Conservation (phyloP, 2,113 vertebrate species). For the Saccopteryx bilineata region DNA sequence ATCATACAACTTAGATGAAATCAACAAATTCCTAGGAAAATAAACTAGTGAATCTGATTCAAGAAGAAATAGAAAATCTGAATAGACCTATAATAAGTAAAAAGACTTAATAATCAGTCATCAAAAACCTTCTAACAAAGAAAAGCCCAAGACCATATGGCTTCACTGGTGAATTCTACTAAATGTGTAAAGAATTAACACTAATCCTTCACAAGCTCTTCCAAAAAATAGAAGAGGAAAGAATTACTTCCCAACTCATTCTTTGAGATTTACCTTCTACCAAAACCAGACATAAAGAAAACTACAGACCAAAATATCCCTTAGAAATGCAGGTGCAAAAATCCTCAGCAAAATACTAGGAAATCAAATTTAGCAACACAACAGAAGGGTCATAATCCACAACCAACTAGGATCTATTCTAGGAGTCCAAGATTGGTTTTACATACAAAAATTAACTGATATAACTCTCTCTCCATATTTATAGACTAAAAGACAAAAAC, state of each 20-base stretch:
- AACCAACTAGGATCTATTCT: not conserved
- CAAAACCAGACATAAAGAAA: not conserved
- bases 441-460: no score
- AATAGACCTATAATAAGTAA: not conserved
- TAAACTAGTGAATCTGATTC: not conserved
- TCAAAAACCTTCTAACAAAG: not conserved
- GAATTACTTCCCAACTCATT: not conserved
- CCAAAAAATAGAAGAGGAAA: not conserved
- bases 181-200: not conserved
- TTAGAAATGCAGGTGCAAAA: conserved; percentile 1
- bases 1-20: not conserved
- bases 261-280: not conserved
- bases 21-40: not conserved
- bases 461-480: not conserved
- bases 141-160: not conserved
- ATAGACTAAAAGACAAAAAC: not conserved
- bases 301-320: not conserved
- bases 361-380: not conserved
- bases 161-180: not conserved
- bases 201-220: not conserved
- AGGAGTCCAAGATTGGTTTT: conserved; percentile 1
- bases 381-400: not conserved
- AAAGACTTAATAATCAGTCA: conserved; percentile 9
- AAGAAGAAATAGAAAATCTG: conserved; percentile 1
- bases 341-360: not conserved